Evolutionary conservation across 1,140 invertebrate species (phyloP).

Genomic region (Heliconius himera): DNA sequence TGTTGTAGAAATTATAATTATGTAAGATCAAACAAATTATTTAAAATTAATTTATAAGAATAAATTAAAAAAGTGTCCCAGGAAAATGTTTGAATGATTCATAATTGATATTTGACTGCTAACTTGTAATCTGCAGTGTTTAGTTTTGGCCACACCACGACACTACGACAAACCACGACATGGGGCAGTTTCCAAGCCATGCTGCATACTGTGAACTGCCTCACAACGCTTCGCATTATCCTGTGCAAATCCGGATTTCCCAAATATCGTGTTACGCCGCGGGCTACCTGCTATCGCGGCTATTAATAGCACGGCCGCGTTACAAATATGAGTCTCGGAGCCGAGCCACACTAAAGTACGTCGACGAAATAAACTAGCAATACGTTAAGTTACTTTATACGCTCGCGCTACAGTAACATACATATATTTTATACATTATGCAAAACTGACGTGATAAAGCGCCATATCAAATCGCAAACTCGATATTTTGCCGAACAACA

Average conservation of each 20-base stretch:
- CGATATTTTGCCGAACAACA: slow-evolving; percentile 40
- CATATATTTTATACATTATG: slow-evolving; percentile 50
- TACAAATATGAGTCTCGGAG: slow-evolving; percentile 65
- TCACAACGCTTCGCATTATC: slow-evolving; percentile 67
- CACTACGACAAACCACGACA: no score
- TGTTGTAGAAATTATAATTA: no score
- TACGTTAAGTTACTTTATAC: slow-evolving; percentile 59
- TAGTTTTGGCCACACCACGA: no score
- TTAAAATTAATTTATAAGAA: no score
- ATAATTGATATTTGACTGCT: background rate
- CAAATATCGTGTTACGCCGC: slow-evolving; percentile 72
- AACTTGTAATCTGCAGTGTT: background rate
- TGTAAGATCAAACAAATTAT: no score
- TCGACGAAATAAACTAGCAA: slow-evolving; percentile 63
- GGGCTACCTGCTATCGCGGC: slow-evolving; percentile 72
- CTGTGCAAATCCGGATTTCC: slow-evolving; percentile 79
- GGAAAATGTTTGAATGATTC: background rate
- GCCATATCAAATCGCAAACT: slow-evolving; percentile 38
- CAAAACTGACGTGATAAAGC: slow-evolving; percentile 57
- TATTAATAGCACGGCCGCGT: slow-evolving; percentile 71
- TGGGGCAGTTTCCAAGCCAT: slow-evolving; percentile 17
- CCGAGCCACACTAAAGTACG: slow-evolving; percentile 58
- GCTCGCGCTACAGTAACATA: slow-evolving; percentile 42
- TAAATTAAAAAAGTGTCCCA: no score
- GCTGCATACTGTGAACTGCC: slow-evolving; percentile 52